Base-by-base conservation (phyloP, 2,797 vertebrate genomes). In the Echiichthys vipera region DNA sequence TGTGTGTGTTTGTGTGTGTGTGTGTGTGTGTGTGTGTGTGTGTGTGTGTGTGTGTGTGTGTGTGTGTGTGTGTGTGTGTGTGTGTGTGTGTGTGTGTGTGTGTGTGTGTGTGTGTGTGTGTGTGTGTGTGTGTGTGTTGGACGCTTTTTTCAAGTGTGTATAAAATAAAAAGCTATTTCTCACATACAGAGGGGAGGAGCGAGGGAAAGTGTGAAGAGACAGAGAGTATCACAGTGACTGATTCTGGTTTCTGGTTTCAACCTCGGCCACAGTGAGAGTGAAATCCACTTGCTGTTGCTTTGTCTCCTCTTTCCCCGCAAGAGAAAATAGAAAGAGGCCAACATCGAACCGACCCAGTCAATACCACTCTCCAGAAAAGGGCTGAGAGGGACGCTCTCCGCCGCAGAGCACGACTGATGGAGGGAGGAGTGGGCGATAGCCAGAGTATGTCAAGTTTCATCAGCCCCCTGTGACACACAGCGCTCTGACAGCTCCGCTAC, bases 271-370 rank as follows among this genome's bases (percentile, higher is more conserved):
- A 18, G 58, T 71, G 56, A 84, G 62, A 87, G 83, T 51, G 75
- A 84, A 89, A 84, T 82, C 77, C 65, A 76, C 65, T 81, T 62
- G 73, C 76, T 71, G 8, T 66, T 68, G 74, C 84, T 82, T 87
- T 84, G 82, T 90, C 85, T 88, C 78, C 77, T 76, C 63, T 76
- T 76, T 84, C 58, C 83, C 89, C 57, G 67, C 74, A 84, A 85
- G 84, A 90, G 79, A 87, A 88, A 89, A 91, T 90, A 84, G 84
- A 88, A 91, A 89, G 85, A 86, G n/a, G 88, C 85, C 82, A 64
- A 71, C 84, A 88, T 88, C 29, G 85, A 90, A 86, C 81, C 39
- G 10, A 45, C 45, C 20, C 72, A 79, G 88, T 91, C 89, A 83
- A 91, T 90, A 89, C 58, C 75, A 77, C 80, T 89, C 84, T 82